Evolutionary conservation across 2,888 invertebrate genomes (phyloP).

Genomic region (Lycaena phlaeas): DNA sequence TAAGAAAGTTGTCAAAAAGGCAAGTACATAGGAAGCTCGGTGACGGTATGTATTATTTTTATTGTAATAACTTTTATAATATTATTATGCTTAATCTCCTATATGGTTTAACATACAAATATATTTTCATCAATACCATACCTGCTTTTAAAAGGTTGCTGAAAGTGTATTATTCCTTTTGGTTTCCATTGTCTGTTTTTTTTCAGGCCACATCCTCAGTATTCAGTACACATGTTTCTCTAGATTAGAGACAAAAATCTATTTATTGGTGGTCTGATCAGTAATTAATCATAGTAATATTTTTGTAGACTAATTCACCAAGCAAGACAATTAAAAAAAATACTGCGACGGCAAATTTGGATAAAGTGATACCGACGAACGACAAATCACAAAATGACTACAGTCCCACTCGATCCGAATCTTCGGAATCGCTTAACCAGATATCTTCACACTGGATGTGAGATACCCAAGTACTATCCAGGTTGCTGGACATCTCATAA

Average conservation of each 20-base stretch:
- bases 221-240: constrained; percentile 64
- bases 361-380: constrained; percentile 12
- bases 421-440: constrained; percentile 53
- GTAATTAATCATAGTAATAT: constrained; percentile 30
- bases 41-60: background rate
- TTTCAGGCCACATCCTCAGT: constrained; percentile 70
- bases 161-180: background rate
- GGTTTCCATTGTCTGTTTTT: constrained; percentile 58
- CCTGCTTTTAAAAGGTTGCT: background rate
- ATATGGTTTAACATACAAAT: no score
- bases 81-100: background rate
- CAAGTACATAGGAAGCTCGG: background rate
- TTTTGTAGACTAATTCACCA: constrained; percentile 32
- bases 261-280: constrained; percentile 33
- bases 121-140: background rate
- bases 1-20: background rate
- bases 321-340: constrained; percentile 23
- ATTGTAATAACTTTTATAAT: background rate
- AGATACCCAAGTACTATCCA: constrained; percentile 68
- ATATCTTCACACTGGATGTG: constrained; percentile 67
- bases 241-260: constrained; percentile 55
- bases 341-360: constrained; percentile 10
- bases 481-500: constrained; percentile 69
- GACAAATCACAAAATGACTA: constrained; percentile 27
- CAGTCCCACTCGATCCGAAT: constrained; percentile 32